phyloP scores from a whole-genome alignment of 2,113 vertebrate genomes.

The Gambusia affinis region DNA sequence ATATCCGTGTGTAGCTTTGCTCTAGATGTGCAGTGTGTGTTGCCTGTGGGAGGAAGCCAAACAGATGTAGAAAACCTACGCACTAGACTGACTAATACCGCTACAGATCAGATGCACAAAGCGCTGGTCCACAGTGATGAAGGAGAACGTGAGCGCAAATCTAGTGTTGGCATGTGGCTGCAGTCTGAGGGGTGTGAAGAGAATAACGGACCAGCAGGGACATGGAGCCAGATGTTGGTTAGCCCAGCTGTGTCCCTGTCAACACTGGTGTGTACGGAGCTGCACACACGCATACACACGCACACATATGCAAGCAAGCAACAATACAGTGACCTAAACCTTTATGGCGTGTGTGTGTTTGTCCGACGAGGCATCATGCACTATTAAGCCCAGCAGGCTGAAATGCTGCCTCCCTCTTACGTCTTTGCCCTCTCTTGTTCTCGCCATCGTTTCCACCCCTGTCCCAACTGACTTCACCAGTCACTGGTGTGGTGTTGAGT shows the following conservation, averaged over 20 bases:
- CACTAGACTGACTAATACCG: neutral
- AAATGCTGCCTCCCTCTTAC: conserved; percentile 17
- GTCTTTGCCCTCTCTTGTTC: conserved; percentile 7
- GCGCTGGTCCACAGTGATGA: neutral
- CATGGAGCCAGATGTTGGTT: conserved; percentile 28
- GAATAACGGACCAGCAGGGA: conserved; percentile 10
- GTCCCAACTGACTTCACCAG: conserved; percentile 32
- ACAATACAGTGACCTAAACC: neutral
- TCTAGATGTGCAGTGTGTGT: neutral
- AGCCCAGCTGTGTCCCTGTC: conserved; percentile 11
- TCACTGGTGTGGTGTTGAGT: conserved; percentile 56
- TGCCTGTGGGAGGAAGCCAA: neutral
- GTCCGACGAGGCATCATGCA: conserved; percentile 1
- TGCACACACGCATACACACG: neutral
- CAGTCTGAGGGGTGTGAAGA: neutral
- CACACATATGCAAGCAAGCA: neutral
- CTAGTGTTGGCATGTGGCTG: neutral
- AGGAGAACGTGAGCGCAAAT: neutral
- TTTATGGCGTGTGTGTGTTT: neutral
- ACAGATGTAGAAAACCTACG: neutral
- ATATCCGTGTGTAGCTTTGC: neutral
- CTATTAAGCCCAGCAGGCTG: neutral
- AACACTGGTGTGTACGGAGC: neutral
- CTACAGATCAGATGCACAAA: neutral
- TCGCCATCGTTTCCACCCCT: conserved; percentile 12